Base-by-base conservation (phyloP, 2,113 vertebrate genomes). In the Dunckerocampus dactyliophorus region DNA sequence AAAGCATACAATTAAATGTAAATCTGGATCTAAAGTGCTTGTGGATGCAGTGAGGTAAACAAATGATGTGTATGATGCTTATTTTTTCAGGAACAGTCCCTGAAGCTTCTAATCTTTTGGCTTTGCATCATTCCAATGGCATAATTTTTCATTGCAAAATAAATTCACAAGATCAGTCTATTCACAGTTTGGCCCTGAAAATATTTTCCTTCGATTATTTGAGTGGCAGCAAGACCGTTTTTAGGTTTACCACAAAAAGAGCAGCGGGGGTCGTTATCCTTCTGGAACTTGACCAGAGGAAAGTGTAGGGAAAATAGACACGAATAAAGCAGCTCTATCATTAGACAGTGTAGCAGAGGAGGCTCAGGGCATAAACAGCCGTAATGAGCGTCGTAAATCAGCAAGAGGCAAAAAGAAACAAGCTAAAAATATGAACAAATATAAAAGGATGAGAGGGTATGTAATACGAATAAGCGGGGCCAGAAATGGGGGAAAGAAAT, bases 351-450 rank as follows among this genome's bases (percentile, higher is more conserved):
- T 66, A 59, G 68, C 67, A 80, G 71, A 74, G 72, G 75, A 67
- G 64, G 85, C 84, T 86, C 62, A 71, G 47, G 82, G 85, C 84
- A 88, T 84, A 87, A 82, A 86, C 82, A 82, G 63, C 45, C 55
- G 74, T 84, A 86, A 85, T 86, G 84, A 85, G 81, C 71, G 59
- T 86, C 65, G 37, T 85, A 86, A 83, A 87, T 86, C 85, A 84
- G 67, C 68, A 59, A 42, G 64, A 71, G 69, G 62, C 52, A 51
- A 61, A 74, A 51, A 74, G 73, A 28, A 50, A 65, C 65, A 24
- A 58, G 68, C 55, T 45, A 57, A 78, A 28, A 49, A 49, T 63
- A 69, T 57, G n/a, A 61, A 67, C 66, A 37, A 53, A 65, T 59
- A 45, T 46, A 6, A 42, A 53, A 51, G 49, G 20, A 34, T 66